Evolutionary conservation across 1,140 invertebrate genomes (phyloP), one percentile per base, ranked within the genome.

Genomic region (Hirudo medicinalis): DNA sequence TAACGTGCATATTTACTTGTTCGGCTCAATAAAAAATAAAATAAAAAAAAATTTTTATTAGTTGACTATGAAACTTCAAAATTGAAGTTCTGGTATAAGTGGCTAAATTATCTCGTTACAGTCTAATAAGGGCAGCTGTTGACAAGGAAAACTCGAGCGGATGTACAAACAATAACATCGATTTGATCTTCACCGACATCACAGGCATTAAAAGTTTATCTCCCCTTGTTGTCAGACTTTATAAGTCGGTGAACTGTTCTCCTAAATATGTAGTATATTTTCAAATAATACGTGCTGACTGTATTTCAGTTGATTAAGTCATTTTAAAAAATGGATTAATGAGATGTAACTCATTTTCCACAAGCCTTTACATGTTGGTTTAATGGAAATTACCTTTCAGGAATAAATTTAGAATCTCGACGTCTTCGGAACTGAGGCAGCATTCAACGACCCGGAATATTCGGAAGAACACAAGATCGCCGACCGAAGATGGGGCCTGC

Each of bases 151-250:
- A 32, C 17, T 0, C 57, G 1, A 32, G 57, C 8, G 57, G 22
- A 15, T 22, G 29, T 63, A 15, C 13, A 49, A 49, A 49, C 43
- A 17, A 49, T 17, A 49, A 63, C 22, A 11, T 70, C 17, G 69
- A 70, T 49, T 54, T 70, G 36, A 70, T 70, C 36, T 70, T 49
- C 53, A 70, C 69, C 11, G 69, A 70, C 43, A 70, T 70, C 19
- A 27, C 69, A 15, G 69, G 69, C 22, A 53, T 54, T 49, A 70
- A 49, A 54, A 29, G 36, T 11, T 49, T 70, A 22, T 49, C 69
- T 49, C 32, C 43, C 4, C 13, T 43, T 9, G 29, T 70, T 6
- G 53, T 32, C 4, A 20, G 9, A 17, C 32, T 49, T 25, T 70
- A 70, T 40, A 70, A 53, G 69, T 70, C 67, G 32, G 67, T 27